Evolutionary conservation across 2,888 invertebrate species (phyloP), one percentile per base, ranked within the genome.

Genomic region (Drosophila neonasuta): DNA sequence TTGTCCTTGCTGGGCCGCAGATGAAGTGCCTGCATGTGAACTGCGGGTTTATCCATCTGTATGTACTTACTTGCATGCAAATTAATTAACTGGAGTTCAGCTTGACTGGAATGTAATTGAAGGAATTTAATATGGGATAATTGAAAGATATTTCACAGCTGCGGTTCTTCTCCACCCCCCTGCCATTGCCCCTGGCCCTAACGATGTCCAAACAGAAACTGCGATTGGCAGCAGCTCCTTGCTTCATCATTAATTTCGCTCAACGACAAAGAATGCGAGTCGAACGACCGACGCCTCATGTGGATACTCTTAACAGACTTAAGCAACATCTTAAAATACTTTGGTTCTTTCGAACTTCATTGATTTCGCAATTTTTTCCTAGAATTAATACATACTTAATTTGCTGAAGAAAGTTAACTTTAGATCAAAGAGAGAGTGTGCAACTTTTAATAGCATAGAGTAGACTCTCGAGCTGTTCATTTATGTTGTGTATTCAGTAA

Each of bases 21-120:
- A 63, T 51, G 54, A 46, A 55, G 46, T 44, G 50, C 11, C 41
- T 50, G 65, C 10, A 39, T 29, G 39, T 39, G 54, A 64, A 29
- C 46, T 55, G 41, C 30, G 34, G 48, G 51, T 11, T 55, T 39
- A 68, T 54, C 50, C 63, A 58, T 41, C 46, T 39, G 45, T 34
- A 55, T 54, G 55, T 52, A 56, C 44, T 64, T 65, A 49, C 41
- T 55, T 67, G 42, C 48, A 59, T 74, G 77, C 52, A 85, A 81
- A 77, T 81, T 85, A 85, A 81, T 85, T 82, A 81, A 80, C 71
- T 61, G 61, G 34, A 71, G 65, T 75, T 71, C 60, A 68, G 70
- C 60, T 59, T 54, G 62, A 13, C 64, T 65, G 71, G 32, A 65
- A 68, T 66, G 58, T 54, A 82, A 80, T 74, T 66, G 64, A 54